phyloP scores from a whole-genome alignment of 2,888 invertebrate species.

The Mesorhabditis spiculigera region DNA sequence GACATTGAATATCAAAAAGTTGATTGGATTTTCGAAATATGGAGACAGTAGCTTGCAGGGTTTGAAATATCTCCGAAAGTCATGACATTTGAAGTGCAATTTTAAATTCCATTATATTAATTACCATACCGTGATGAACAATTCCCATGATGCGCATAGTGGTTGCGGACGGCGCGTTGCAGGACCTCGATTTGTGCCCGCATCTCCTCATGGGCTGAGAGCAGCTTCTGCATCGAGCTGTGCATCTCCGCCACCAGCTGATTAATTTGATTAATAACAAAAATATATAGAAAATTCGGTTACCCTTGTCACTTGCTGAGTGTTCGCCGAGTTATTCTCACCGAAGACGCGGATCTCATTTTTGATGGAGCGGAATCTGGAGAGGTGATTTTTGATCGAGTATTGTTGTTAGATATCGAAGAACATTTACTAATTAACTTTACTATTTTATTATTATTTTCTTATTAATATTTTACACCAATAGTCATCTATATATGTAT shows the following conservation, averaged over 20 bases:
- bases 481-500: neutral
- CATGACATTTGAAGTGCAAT: no score
- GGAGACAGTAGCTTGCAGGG: no score
- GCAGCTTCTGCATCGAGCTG: slow-evolving; percentile 51
- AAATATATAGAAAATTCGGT: neutral
- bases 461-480: neutral
- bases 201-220: slow-evolving; percentile 55
- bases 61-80: no score
- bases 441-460: no score
- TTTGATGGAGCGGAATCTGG: slow-evolving; percentile 53
- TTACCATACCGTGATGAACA: neutral
- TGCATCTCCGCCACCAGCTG: slow-evolving; percentile 56
- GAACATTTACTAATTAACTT: no score
- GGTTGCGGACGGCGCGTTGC: slow-evolving; percentile 54
- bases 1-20: no score
- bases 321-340: slow-evolving; percentile 46
- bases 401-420: no score
- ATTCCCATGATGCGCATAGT: slow-evolving; percentile 31
- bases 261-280: slow-evolving; percentile 3
- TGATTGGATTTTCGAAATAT: no score
- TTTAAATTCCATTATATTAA: no score
- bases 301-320: slow-evolving; percentile 52
- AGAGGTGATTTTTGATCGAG: slow-evolving; percentile 8
- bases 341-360: slow-evolving; percentile 56
- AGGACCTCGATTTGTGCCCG: slow-evolving; percentile 56